Conservation (phyloP, 2,888 invertebrate species). For the Resseliella maxima region DNA sequence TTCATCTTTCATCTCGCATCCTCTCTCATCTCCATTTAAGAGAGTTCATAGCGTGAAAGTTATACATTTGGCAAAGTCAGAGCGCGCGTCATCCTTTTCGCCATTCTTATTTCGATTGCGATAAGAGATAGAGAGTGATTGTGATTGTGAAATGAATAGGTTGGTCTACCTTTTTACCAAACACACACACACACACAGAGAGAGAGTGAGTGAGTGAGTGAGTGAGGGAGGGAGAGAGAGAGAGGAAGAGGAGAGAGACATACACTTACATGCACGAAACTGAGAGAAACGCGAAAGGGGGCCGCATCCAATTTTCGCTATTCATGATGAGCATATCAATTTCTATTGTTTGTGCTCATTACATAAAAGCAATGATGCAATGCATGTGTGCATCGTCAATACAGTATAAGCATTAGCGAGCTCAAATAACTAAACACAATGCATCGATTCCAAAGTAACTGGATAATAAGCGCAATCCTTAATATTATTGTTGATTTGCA, state of each 20-base stretch:
- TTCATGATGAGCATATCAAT: constrained; percentile 23
- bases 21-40: too few species aligned
- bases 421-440: neutral
- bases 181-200: too few species aligned
- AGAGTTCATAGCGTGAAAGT: neutral
- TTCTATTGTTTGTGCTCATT: constrained; percentile 21
- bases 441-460: neutral
- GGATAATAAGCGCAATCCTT: neutral
- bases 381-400: neutral
- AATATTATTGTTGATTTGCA: neutral
- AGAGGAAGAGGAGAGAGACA: too few species aligned
- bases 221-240: neutral
- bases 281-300: too few species aligned
- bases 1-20: neutral
- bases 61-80: neutral
- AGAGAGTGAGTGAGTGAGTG: neutral
- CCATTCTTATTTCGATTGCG: neutral
- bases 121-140: too few species aligned
- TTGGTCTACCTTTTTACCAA: too few species aligned
- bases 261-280: too few species aligned
- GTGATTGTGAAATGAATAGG: too few species aligned
- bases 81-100: neutral
- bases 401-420: neutral
- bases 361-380: constrained; percentile 13
- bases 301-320: too few species aligned